Conservation (phyloP, 2,113 vertebrate species). For the Canis aureus region DNA sequence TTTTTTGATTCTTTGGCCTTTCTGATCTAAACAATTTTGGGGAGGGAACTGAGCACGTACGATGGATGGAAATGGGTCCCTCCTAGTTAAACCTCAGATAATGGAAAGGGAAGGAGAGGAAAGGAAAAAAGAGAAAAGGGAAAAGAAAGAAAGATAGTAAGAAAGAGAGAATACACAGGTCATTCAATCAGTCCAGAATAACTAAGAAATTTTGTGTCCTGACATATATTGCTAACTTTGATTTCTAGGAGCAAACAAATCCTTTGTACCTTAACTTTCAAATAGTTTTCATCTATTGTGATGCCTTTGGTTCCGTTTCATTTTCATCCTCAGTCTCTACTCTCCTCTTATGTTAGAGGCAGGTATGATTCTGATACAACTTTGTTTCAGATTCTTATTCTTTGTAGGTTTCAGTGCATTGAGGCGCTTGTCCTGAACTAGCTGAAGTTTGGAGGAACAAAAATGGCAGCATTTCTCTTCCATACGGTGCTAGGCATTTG, state of each 20-base stretch:
- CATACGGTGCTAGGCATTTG: background rate
- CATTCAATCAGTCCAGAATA: background rate
- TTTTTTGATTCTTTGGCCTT: background rate
- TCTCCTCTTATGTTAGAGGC: background rate
- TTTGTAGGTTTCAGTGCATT: background rate
- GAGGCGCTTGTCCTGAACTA: background rate
- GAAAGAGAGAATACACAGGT: background rate
- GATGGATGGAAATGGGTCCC: background rate
- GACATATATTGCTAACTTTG: background rate
- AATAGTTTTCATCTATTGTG: background rate
- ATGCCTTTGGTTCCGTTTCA: fast-evolving
- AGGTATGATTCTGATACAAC: background rate
- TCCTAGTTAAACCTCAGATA: background rate
- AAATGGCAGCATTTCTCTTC: background rate
- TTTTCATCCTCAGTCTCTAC: background rate
- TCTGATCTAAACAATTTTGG: background rate
- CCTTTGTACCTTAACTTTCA: background rate
- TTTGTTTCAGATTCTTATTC: background rate
- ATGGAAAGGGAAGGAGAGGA: background rate
- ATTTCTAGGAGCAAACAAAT: background rate
- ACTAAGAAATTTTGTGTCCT: background rate
- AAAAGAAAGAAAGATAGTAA: background rate
- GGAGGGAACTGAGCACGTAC: fast-evolving
- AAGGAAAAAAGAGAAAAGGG: background rate
- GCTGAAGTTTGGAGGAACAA: background rate